Evolutionary conservation across 2,113 vertebrate genomes (phyloP).

Genomic region (Calidris pygmaea): DNA sequence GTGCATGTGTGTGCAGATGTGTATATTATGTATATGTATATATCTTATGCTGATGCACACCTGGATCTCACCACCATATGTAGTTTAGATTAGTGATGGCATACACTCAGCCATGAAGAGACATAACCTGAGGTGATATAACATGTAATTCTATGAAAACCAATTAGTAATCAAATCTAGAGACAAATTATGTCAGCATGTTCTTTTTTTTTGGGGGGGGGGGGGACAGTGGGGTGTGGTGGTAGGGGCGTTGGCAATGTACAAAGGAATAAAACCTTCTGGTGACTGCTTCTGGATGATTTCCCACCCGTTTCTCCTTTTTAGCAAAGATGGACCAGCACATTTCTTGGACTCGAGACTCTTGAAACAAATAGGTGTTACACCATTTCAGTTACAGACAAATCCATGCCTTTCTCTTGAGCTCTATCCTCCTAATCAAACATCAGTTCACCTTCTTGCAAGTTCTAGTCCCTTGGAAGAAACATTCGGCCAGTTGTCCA

Average conservation of each 20-base stretch:
- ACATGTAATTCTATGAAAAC: not conserved
- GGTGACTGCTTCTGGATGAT: not conserved
- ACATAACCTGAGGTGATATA: not conserved
- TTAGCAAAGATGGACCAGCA: not conserved
- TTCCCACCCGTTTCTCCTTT: not conserved
- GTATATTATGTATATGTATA: too few species aligned
- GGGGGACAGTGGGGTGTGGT: too few species aligned
- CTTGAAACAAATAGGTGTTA: not conserved
- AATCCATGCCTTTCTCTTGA: not conserved
- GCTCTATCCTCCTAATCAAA: not conserved
- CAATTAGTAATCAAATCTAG: not conserved
- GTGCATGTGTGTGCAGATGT: not conserved
- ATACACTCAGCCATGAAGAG: not conserved
- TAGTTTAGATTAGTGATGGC: not conserved
- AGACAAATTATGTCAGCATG: not conserved
- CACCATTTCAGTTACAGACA: not conserved
- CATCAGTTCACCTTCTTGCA: fast-evolving
- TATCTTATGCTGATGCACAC: not conserved
- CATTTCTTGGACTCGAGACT: not conserved
- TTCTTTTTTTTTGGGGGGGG: too few species aligned
- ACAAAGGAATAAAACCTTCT: not conserved
- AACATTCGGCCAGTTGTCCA: not conserved
- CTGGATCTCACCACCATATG: not conserved
- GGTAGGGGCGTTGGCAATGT: not conserved
- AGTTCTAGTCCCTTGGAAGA: not conserved